Evolutionary conservation across 2,888 invertebrate species (phyloP).

Genomic region (Catocala fraxini): DNA sequence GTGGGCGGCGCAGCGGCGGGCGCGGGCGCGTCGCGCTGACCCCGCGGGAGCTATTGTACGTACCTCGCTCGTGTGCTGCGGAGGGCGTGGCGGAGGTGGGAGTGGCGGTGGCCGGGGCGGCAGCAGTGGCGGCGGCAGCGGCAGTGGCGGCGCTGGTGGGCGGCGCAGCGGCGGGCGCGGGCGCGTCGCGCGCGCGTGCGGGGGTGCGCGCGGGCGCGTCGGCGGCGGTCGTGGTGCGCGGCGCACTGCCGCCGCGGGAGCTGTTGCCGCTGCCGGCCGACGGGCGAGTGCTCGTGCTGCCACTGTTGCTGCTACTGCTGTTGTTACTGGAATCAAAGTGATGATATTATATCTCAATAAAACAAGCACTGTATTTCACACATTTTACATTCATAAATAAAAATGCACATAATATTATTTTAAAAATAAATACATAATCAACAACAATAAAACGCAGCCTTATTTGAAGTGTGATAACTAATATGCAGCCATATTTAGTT

Average conservation of each 20-base stretch:
- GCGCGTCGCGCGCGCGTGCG: no score
- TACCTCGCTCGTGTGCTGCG: slow-evolving; percentile 25
- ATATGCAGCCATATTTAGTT: no score
- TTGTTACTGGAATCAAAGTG: slow-evolving; percentile 5
- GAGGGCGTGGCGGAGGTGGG: slow-evolving; percentile 55
- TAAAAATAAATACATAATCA: no score
- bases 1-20: no score
- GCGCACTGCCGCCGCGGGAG: slow-evolving; percentile 81
- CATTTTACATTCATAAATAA: no score
- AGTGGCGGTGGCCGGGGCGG: no score
- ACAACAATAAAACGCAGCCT: no score
- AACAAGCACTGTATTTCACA: no score
- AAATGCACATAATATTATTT: no score
- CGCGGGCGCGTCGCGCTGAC: no score
- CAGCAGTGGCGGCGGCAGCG: slow-evolving; percentile 48
- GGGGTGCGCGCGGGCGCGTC: slow-evolving; percentile 52
- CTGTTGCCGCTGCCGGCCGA: slow-evolving; percentile 73
- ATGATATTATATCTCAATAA: no score
- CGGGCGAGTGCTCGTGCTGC: slow-evolving; percentile 64
- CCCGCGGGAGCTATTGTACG: background rate
- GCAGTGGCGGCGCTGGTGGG: slow-evolving; percentile 32
- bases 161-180: slow-evolving; percentile 28
- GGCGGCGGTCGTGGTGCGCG: slow-evolving; percentile 61
- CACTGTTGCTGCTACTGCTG: slow-evolving; percentile 67
- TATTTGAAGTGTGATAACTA: no score